A percentile compares a stretch with the other conserved stretches of the same genome.
These are phyloP conservation scores for Phasianus colchicus DNA, from an alignment of 2,113 vertebrate genomes.

Conservation along the genomic window DNA sequence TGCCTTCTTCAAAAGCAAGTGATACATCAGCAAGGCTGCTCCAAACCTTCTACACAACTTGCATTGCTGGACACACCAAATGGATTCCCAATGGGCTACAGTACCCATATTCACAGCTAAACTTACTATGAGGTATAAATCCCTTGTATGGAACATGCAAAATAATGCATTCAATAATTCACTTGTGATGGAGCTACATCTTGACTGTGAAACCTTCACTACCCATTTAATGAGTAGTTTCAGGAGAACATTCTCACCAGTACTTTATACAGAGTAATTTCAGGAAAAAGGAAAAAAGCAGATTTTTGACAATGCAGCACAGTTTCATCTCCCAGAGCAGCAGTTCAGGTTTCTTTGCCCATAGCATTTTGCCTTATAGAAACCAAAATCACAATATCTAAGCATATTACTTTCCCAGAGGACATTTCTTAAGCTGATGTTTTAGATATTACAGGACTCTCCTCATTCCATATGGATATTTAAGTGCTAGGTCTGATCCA, in stretches of 20 bases:
- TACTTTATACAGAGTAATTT: background rate
- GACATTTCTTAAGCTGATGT: background rate
- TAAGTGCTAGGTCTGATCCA: background rate
- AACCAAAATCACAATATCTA: background rate
- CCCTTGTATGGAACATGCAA: background rate
- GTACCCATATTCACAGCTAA: background rate
- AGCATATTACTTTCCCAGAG: background rate
- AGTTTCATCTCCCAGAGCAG: background rate
- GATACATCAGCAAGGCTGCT: background rate
- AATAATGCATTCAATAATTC: background rate
- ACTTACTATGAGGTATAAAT: background rate
- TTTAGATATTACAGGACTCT: background rate
- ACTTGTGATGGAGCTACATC: background rate
- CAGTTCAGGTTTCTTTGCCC: background rate
- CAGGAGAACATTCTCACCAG: background rate
- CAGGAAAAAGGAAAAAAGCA: rapidly evolving
- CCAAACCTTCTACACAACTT: background rate
- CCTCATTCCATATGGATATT: constrained; percentile 1
- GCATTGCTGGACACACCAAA: background rate
- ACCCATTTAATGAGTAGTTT: background rate
- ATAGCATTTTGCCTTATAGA: background rate
- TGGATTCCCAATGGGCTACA: background rate
- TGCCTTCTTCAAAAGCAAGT: background rate
- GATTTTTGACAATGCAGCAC: background rate
- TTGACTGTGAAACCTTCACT: background rate